Base-by-base conservation (phyloP, 2,797 vertebrate species). In the Limnodromus scolopaceus region DNA sequence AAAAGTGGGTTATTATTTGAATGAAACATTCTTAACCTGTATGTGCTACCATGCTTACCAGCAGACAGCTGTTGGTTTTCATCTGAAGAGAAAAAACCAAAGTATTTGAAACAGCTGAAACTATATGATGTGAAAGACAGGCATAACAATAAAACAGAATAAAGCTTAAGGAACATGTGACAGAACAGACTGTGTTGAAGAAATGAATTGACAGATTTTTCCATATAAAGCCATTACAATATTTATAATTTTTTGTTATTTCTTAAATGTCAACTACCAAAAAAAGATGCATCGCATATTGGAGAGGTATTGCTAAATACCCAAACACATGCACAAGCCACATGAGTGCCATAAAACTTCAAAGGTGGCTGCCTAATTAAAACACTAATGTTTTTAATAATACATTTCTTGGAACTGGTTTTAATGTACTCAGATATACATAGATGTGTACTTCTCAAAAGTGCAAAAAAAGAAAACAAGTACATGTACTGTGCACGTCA, bases 271-370 rank as follows among this genome's bases (percentile, higher is more conserved):
- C 64, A 74, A 23, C 63, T 74, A 54, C 41, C 38, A 19, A 49
- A 82, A 74, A 49, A 36, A 82, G 38, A 61, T 22, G 13, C 12
- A 38, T 55, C 61, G 22, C 16, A 8, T 85, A 87, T 80, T 14
- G 9, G n/a, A 77, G 53, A 77, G 43, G 16, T 89, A 20, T 83
- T 94, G 48, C 84, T 95, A 87, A 87, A 74, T 15, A 85, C 28
- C n/a, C 32, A 77, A 69, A 60, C 55, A 70, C 28, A 30, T 5
- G 57, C 49, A 65, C 34, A 51, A 75, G 63, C 27, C 71, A 64
- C 8, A 8, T 1, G n/a, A 77, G 17, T 27, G 18, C 48, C 34
- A 32, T 53, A 53, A 89, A 66, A 38, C 57, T 89, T 81, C 89
- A 80, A 58, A 94, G n/a, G 25, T 30, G 41, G 28, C 30, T 76